phyloP scores from a whole-genome alignment of 2,888 invertebrate genomes.

The Phyllotreta cruciferae region DNA sequence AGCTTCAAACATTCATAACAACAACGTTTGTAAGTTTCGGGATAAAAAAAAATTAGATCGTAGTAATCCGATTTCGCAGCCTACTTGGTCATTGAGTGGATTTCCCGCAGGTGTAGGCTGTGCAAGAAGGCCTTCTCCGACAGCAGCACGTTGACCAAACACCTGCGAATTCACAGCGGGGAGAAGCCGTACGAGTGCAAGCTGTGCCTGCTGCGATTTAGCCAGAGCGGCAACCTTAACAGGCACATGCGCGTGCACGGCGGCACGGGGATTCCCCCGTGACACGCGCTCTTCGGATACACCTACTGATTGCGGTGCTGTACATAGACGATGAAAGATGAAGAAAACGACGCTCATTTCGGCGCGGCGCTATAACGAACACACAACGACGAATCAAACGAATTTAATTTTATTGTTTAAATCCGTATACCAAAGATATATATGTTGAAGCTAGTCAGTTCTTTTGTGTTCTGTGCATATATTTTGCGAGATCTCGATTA shows the following conservation, averaged over 20 bases:
- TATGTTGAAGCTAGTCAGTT: conserved; percentile 46
- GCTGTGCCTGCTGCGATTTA: conserved; percentile 92
- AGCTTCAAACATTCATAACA: too few species aligned
- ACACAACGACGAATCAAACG: conserved; percentile 40
- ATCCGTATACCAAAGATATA: conserved; percentile 36
- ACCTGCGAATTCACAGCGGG: conserved; percentile 82
- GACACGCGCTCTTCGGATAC: conserved; percentile 44
- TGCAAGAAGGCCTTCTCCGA: conserved; percentile 99
- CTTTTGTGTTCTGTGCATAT: conserved; percentile 44
- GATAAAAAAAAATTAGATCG: too few species aligned
- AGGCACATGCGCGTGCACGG: conserved; percentile 98
- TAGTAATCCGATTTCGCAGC: background rate
- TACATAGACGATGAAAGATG: background rate
- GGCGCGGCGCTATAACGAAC: conserved; percentile 7
- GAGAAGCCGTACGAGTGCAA: conserved; percentile 97
- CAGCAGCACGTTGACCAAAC: conserved; percentile 97
- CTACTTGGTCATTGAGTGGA: background rate
- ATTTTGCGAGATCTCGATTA: conserved; percentile 41
- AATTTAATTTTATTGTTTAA: conserved; percentile 34
- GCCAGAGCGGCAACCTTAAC: conserved; percentile 98
- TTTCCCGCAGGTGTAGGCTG: conserved; percentile 84
- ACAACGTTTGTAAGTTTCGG: too few species aligned
- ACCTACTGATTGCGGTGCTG: conserved; percentile 20
- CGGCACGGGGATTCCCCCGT: conserved; percentile 49
- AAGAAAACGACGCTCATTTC: background rate